Percentiles rank a stretch among this genome's conserved stretches.
Evolutionary conservation across 2,797 vertebrate genomes (phyloP).

Genomic region (Australoheros facetus): DNA sequence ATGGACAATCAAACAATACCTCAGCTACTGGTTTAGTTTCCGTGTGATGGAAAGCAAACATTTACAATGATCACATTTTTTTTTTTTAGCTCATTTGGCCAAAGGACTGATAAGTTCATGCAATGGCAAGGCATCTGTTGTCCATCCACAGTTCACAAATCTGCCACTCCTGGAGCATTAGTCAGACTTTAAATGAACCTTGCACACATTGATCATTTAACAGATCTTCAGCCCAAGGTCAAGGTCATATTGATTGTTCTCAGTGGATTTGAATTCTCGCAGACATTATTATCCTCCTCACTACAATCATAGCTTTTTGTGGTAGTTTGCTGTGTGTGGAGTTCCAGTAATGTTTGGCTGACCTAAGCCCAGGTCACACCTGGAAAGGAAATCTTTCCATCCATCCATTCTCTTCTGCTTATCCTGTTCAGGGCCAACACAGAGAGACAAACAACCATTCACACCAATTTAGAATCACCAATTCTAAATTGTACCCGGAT

Average conservation of each 20-base stretch:
- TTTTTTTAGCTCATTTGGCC: neutral
- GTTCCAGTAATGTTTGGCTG: neutral
- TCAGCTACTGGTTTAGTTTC: conserved; percentile 38
- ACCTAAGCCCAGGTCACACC: too few relatives aligned
- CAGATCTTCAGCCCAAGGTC: neutral
- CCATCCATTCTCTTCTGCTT: too few relatives aligned
- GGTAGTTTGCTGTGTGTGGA: neutral
- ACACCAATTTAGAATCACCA: too few relatives aligned
- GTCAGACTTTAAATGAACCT: neutral
- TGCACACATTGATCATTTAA: neutral
- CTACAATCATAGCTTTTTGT: too few relatives aligned
- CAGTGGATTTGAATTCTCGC: neutral
- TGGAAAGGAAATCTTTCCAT: too few relatives aligned
- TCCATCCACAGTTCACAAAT: too few relatives aligned
- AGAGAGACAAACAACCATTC: too few relatives aligned
- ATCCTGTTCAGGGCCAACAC: too few relatives aligned
- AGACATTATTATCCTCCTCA: neutral
- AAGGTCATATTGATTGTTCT: neutral
- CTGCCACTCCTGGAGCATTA: neutral
- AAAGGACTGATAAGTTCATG: rapidly evolving
- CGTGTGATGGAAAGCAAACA: neutral
- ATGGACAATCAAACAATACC: conserved; percentile 66
- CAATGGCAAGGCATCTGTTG: too few relatives aligned
- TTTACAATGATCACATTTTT: rapidly evolving
- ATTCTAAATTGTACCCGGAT: too few relatives aligned